Evolutionary conservation across 2,888 invertebrate genomes (phyloP).

Genomic region (Acleris laterana): DNA sequence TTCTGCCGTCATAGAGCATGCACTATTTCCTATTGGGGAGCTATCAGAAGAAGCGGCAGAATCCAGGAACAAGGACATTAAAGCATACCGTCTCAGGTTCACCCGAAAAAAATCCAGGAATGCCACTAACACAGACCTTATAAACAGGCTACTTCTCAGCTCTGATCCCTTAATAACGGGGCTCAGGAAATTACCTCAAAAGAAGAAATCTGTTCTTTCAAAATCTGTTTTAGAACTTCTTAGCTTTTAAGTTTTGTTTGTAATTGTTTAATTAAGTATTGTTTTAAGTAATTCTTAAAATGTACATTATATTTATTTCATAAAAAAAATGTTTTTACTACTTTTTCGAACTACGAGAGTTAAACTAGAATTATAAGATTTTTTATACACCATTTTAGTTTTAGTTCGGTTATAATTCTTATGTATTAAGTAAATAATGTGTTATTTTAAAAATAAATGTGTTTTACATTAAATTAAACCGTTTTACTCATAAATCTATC

Average conservation of each 20-base stretch:
- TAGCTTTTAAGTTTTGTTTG: conserved; percentile 11
- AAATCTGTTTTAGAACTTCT: neutral
- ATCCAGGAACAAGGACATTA: neutral
- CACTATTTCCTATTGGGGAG: neutral
- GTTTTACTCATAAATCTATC: neutral
- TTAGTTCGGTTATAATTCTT: neutral
- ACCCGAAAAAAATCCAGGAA: neutral
- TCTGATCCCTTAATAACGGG: neutral
- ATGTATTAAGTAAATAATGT: neutral
- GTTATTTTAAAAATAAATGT: neutral
- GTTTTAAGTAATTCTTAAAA: neutral
- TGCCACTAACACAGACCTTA: neutral
- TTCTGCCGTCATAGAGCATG: neutral
- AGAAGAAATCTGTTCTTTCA: neutral
- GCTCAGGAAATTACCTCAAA: neutral
- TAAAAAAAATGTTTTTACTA: neutral
- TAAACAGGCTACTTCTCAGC: neutral
- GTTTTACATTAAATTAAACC: neutral
- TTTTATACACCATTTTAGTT: neutral
- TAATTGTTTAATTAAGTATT: neutral
- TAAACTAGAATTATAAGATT: neutral
- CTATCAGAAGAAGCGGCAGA: conserved; percentile 4
- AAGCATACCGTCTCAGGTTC: neutral
- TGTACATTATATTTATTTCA: neutral
- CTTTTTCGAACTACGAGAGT: no score